Percentiles rank a stretch among this genome's conserved stretches.
These are phyloP conservation scores for Plutomurus gul DNA, from an alignment of 1,140 invertebrate genomes.

Conservation along the genomic window DNA sequence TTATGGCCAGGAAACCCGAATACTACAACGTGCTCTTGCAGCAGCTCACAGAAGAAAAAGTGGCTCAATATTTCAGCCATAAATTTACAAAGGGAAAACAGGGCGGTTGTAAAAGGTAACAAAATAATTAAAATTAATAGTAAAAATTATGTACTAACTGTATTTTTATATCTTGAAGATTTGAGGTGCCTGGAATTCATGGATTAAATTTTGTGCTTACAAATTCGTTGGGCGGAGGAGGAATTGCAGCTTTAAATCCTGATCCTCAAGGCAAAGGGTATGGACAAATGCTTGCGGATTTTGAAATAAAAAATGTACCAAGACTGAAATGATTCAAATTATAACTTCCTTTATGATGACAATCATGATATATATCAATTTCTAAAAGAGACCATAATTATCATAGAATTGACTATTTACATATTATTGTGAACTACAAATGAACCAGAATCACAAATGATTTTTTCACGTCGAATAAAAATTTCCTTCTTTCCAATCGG, in stretches of 20 bases:
- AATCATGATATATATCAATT: too few relatives aligned
- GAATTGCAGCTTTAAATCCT: constrained; percentile 60
- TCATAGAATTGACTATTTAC: too few relatives aligned
- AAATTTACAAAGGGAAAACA: constrained; percentile 55
- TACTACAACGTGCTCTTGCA: constrained; percentile 58
- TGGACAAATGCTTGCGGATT: constrained; percentile 61
- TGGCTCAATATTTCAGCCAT: constrained; percentile 60
- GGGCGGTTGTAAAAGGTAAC: constrained; percentile 16
- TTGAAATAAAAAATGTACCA: constrained; percentile 58
- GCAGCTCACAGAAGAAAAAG: constrained; percentile 58
- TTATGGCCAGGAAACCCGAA: constrained; percentile 60
- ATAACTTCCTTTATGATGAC: neutral
- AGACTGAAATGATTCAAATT: neutral
- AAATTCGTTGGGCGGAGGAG: constrained; percentile 60
- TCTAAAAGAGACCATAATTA: too few relatives aligned
- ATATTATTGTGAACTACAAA: too few relatives aligned
- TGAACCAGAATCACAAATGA: too few relatives aligned
- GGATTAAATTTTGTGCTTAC: constrained; percentile 61
- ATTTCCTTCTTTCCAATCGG: too few relatives aligned
- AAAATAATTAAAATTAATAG: neutral
- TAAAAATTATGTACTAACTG: neutral
- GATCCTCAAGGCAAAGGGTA: constrained; percentile 62
- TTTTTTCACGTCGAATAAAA: too few relatives aligned
- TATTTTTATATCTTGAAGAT: constrained; percentile 32
- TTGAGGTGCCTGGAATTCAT: constrained; percentile 59